Base-by-base conservation (phyloP, 1,140 invertebrate species). In the Ips typographus region DNA sequence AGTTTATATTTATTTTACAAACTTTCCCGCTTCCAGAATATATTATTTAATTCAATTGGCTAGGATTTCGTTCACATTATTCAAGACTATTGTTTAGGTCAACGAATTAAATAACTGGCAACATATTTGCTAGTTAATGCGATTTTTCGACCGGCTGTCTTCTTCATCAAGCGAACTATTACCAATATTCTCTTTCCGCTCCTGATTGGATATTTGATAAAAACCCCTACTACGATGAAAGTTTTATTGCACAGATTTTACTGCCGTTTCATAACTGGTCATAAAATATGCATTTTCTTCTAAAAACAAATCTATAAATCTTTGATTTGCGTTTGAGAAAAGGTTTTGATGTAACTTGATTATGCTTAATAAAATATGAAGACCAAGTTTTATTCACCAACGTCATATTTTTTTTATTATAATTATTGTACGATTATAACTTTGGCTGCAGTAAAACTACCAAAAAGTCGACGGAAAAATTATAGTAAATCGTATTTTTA, bases 1-100 rank as follows among this genome's bases (percentile, higher is more conserved):
- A 55, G 67, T 69, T 69, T 69, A 69, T 69, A 69, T 62, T 69
- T 69, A 69, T 69, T 44, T 49, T n/a, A 22, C 6, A 69, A 69
- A 69, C 8, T 69, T 69, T 60, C 49, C 57, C 67, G 57, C 38
- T 59, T 47, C 57, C 59, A 40, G 52, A 40, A 69, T 61, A 68
- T 51, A 62, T 37, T 62, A 43, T 63, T 69, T 69, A 69, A 69
- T 69, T 62, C 60, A 69, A 68, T 68, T 66, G 5, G 55, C 44
- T 49, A 39, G 37, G 60, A 68, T 68, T 60, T 40, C 42, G 41
- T 59, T 47, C 22, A 41, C 41, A 68, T n/a, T 52, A 57, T 65
- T 55, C 52, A 8, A 49, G 44, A 49, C 22, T 58, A 3, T 41
- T 58, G 40, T 39, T 56, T 37, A 36, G 7, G 39, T 58, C 40